phyloP scores from a whole-genome alignment of 2,113 vertebrate genomes.

The Mustelus asterias region DNA sequence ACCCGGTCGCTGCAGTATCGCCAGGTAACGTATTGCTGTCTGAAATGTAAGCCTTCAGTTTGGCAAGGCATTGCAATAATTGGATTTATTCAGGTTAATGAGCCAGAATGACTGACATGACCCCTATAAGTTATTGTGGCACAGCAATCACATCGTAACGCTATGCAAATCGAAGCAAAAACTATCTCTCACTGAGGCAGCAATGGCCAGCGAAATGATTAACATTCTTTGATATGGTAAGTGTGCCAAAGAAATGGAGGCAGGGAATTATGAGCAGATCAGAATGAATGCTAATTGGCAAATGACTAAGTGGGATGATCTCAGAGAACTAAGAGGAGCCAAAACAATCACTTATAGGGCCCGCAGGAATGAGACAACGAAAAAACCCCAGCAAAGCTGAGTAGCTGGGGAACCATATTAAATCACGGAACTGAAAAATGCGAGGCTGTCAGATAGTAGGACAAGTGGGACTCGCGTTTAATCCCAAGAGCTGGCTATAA shows the following conservation, averaged over 20 bases:
- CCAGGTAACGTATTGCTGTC: neutral
- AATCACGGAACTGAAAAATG: neutral
- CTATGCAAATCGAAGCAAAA: neutral
- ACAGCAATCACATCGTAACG: neutral
- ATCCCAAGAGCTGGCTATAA: neutral
- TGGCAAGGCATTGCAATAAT: neutral
- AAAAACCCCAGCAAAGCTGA: neutral
- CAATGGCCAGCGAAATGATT: neutral
- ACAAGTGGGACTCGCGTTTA: neutral
- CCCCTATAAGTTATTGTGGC: neutral
- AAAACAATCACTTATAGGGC: neutral
- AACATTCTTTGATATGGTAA: neutral
- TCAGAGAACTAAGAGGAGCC: neutral
- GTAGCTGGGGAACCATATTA: neutral
- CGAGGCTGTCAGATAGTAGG: neutral
- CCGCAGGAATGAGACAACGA: neutral
- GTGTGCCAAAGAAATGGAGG: neutral
- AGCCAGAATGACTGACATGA: neutral
- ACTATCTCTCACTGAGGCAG: neutral
- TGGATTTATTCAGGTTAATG: neutral
- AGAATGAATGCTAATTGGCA: neutral
- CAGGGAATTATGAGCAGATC: neutral
- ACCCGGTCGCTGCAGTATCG: neutral
- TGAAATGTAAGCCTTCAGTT: neutral
- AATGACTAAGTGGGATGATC: neutral